These are phyloP conservation scores for Callocephalon fimbriatum DNA, from an alignment of 2,113 vertebrate species.

Conservation along the genomic window DNA sequence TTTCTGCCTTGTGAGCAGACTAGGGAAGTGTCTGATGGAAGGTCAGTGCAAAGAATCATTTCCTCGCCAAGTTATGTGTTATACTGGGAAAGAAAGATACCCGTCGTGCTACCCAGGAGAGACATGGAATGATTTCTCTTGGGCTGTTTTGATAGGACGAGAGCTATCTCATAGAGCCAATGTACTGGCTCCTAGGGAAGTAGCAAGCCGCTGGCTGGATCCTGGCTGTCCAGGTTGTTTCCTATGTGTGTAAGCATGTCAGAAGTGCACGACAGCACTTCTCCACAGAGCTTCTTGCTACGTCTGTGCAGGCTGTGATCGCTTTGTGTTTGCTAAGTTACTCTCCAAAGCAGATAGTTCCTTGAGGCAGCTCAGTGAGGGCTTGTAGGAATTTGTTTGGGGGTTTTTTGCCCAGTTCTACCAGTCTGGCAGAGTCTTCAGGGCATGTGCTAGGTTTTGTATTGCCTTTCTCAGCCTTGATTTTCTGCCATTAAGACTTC, in stretches of 20 bases:
- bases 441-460: not conserved
- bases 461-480: not conserved
- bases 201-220: not conserved
- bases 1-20: not conserved
- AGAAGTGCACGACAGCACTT: not conserved
- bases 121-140: not conserved
- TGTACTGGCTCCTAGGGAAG: not conserved
- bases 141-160: not conserved
- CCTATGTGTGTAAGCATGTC: fast-evolving
- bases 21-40: not conserved
- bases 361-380: not conserved
- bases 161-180: not conserved
- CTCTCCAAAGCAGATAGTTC: not conserved
- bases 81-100: not conserved
- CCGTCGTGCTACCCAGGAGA: not conserved
- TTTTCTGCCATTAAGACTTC: not conserved
- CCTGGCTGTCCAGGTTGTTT: not conserved
- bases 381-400: not conserved
- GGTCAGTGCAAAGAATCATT: not conserved
- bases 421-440: not conserved
- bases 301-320: not conserved
- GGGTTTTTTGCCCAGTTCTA: not conserved
- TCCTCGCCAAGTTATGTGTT: not conserved
- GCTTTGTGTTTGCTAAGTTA: not conserved
- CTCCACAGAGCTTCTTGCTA: fast-evolving